A percentile compares a stretch with the other conserved stretches of the same genome.
Conservation (phyloP, 1,140 invertebrate genomes). For the Cataglyphis hispanica region DNA sequence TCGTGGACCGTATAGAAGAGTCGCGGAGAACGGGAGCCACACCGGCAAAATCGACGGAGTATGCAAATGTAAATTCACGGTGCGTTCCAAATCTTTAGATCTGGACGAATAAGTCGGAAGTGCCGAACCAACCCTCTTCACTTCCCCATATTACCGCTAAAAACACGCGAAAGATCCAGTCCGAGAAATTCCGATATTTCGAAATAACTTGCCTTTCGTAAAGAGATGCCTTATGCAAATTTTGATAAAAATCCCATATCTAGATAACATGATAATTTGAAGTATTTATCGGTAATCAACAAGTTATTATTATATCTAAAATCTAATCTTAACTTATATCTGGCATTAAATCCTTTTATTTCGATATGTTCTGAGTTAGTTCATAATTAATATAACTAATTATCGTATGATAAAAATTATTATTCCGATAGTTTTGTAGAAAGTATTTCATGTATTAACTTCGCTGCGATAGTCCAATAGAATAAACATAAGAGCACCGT, state of each 20-base stretch:
- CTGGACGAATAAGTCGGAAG: slow-evolving; percentile 70
- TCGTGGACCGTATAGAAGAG: slow-evolving; percentile 72
- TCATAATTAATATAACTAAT: background rate
- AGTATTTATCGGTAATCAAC: background rate
- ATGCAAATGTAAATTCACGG: slow-evolving; percentile 81
- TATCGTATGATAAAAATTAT: background rate
- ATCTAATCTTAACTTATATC: background rate
- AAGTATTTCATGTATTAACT: background rate
- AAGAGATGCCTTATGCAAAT: slow-evolving; percentile 10
- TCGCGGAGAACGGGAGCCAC: slow-evolving; percentile 45
- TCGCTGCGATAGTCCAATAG: background rate
- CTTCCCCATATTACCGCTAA: slow-evolving; percentile 42
- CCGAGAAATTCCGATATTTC: slow-evolving; percentile 27
- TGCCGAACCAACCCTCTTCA: slow-evolving; percentile 46
- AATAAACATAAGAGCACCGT: background rate
- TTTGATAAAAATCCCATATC: background rate
- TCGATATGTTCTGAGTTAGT: background rate
- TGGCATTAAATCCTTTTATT: background rate
- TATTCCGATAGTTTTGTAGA: background rate
- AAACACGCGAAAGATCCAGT: slow-evolving; percentile 57
- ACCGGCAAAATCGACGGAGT: slow-evolving; percentile 80
- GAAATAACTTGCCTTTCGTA: background rate
- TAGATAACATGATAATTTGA: background rate
- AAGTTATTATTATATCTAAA: background rate
- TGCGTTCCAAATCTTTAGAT: slow-evolving; percentile 77